phyloP scores from a whole-genome alignment of 2,113 vertebrate genomes.

The Dicaeum eximium region DNA sequence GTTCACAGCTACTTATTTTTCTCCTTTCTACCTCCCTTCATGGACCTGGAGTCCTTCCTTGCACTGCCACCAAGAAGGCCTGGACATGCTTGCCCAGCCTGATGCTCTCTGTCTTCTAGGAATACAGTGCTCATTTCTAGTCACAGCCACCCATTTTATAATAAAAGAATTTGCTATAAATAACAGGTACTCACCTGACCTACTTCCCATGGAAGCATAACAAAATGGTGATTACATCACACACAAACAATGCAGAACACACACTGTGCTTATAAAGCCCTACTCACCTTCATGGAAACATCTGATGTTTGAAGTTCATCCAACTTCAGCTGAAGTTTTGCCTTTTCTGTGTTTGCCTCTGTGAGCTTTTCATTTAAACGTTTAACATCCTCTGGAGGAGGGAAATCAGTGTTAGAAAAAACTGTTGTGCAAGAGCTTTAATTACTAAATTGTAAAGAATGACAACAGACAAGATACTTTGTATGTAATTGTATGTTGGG shows the following conservation, averaged over 20 bases:
- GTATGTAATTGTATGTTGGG: not conserved
- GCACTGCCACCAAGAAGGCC: not conserved
- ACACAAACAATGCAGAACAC: not conserved
- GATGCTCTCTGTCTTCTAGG: not conserved
- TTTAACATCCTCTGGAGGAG: conserved; percentile 84
- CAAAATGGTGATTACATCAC: not conserved
- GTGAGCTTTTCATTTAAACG: conserved; percentile 87
- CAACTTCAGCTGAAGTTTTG: conserved; percentile 87
- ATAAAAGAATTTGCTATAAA: not conserved
- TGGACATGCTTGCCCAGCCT: not conserved
- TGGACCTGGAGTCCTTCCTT: not conserved
- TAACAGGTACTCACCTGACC: not conserved
- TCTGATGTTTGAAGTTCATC: conserved; percentile 94
- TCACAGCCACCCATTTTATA: not conserved
- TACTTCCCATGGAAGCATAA: not conserved
- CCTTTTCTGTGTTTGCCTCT: conserved; percentile 83
- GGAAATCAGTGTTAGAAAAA: not conserved
- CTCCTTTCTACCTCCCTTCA: not conserved
- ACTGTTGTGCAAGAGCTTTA: not conserved
- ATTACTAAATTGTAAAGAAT: not conserved
- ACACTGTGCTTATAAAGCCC: not conserved
- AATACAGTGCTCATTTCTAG: not conserved
- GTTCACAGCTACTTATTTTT: not conserved
- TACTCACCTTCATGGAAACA: conserved; percentile 87
- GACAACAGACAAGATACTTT: not conserved